Percentiles rank a stretch among this genome's conserved stretches.
Evolutionary conservation across 2,888 invertebrate genomes (phyloP).

Genomic region (Nycteola revayana): DNA sequence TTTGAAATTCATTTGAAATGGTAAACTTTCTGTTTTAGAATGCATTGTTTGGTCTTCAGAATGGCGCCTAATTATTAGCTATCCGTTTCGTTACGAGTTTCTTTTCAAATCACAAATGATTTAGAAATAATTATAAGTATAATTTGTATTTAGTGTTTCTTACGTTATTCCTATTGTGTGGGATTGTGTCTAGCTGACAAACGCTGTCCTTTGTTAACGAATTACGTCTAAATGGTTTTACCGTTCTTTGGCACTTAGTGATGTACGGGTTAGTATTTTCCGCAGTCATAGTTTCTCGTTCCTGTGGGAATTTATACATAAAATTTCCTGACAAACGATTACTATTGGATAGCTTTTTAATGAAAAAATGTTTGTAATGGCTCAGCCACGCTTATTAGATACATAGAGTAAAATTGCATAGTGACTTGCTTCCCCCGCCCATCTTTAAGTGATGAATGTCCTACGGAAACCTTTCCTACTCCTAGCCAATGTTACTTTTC

Average conservation of each 20-base stretch:
- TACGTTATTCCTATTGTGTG: constrained; percentile 25
- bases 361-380: too few species aligned
- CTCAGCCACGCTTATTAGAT: too few species aligned
- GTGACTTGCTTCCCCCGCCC: too few species aligned
- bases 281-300: too few species aligned
- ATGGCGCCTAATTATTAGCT: constrained; percentile 42
- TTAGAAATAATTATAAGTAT: constrained; percentile 26
- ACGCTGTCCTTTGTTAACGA: constrained; percentile 35
- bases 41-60: constrained; percentile 36
- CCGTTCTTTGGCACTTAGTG: constrained; percentile 5
- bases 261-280: too few species aligned
- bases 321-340: too few species aligned
- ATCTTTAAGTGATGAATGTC: too few species aligned
- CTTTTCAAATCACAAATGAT: constrained; percentile 35
- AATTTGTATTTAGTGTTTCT: constrained; percentile 20
- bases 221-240: constrained; percentile 17
- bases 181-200: constrained; percentile 18
- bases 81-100: constrained; percentile 35
- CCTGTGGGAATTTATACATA: too few species aligned
- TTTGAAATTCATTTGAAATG: constrained; percentile 16
- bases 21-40: constrained; percentile 38
- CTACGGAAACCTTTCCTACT: too few species aligned
- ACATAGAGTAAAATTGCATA: too few species aligned
- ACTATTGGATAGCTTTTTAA: too few species aligned
- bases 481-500: too few species aligned